phyloP scores from a whole-genome alignment of 2,113 vertebrate genomes.

The Cebidichthys violaceus region DNA sequence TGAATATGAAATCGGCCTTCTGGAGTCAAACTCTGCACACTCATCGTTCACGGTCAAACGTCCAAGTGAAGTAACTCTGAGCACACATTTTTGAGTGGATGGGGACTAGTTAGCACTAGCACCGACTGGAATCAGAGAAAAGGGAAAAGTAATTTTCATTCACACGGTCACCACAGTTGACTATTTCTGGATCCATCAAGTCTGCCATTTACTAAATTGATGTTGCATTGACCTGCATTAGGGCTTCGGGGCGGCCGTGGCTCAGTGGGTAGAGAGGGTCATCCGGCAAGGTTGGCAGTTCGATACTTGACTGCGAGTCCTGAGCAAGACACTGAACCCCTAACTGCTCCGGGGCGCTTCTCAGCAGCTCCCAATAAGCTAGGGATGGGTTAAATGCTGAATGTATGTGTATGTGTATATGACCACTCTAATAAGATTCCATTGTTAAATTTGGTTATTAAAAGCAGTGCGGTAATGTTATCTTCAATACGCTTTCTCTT shows the following conservation, averaged over 20 bases:
- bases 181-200: background rate
- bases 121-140: background rate
- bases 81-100: background rate
- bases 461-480: background rate
- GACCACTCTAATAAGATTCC: too few species aligned
- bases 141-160: background rate
- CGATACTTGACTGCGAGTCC: too few species aligned
- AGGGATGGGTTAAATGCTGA: too few species aligned
- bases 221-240: background rate
- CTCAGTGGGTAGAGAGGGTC: too few species aligned
- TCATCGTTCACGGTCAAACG: background rate
- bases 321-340: too few species aligned
- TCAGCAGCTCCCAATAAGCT: too few species aligned
- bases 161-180: background rate
- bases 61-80: background rate
- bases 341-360: too few species aligned
- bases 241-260: too few species aligned
- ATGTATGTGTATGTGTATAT: too few species aligned
- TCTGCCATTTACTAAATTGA: background rate
- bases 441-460: too few species aligned
- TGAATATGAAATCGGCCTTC: slow-evolving; percentile 9
- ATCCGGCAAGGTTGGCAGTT: too few species aligned
- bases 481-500: background rate
- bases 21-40: background rate
- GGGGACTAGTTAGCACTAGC: background rate